Base-by-base conservation (phyloP, 2,113 vertebrate species). In the Dasyornis broadbenti region DNA sequence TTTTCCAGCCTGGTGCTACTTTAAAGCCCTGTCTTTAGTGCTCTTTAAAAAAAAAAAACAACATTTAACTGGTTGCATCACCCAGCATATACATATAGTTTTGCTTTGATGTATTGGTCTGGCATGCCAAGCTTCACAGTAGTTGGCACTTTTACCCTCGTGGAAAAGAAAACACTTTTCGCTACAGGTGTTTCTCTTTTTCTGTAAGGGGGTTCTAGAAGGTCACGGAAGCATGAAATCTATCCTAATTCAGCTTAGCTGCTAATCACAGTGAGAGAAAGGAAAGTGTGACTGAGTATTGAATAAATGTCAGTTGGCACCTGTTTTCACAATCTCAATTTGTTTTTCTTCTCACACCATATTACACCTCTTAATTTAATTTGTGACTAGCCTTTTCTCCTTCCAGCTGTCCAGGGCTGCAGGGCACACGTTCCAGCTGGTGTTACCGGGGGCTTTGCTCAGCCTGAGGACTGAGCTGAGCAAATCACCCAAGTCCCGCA, bases 241-340 rank as follows among this genome's bases (percentile, higher is more conserved):
- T 63, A 89, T 82, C 96, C 93, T 97, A 96, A 97, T 91, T 92
- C 87, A 68, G 95, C 68, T 96, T 96, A 97, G 94, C 94, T 93
- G 92, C 95, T 98, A 97, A 97, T 98, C 95, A 95, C 79, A 89
- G 63, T 87, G 71, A 94, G 90, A 97, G 94, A 97, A 95, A 96
- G 75, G 97, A 94, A 97, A 95, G 95, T 94, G 87, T 95, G 96
- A 94, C 95, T 96, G 94, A 96, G 85, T 85, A 90, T 85, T 89
- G 90, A 85, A 89, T 96, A 97, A 96, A 97, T 89, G 97, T 97
- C 96, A 96, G 90, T 94, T 93, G 97, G 94, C 98, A 98, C 98
- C 98, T 99, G 98, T 98, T 99, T 98, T 98, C 95, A 96, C 97
- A 97, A 98, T 98, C 97, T 98, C 97, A 92, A 95, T 97, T 98